Percentiles rank a stretch among this genome's conserved stretches.
These are phyloP conservation scores for mouse (Mus musculus) DNA, from an alignment of 2,113 vertebrate genomes.

Conservation along the genomic window GRCm39 chr11:50219501-50220000, in stretches of 20 bases:
- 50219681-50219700: neutral
- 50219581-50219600: neutral
- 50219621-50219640: neutral
- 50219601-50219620: neutral
- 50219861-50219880: neutral
- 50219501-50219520: neutral
- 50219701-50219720: neutral
- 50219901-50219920: neutral
- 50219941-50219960: neutral
- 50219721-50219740: neutral
- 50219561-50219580: neutral
- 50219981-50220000: neutral
- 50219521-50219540: neutral
- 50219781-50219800: neutral
- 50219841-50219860: neutral
- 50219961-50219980: neutral
- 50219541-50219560: neutral
- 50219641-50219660: too few species aligned
- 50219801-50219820: neutral
- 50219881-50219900: neutral
- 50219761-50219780: neutral
- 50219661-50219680: neutral
- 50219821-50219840: neutral
- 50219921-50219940: neutral
- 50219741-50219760: neutral